Evolutionary conservation across 1,140 invertebrate genomes (phyloP).

Genomic region (Papilio glaucus): DNA sequence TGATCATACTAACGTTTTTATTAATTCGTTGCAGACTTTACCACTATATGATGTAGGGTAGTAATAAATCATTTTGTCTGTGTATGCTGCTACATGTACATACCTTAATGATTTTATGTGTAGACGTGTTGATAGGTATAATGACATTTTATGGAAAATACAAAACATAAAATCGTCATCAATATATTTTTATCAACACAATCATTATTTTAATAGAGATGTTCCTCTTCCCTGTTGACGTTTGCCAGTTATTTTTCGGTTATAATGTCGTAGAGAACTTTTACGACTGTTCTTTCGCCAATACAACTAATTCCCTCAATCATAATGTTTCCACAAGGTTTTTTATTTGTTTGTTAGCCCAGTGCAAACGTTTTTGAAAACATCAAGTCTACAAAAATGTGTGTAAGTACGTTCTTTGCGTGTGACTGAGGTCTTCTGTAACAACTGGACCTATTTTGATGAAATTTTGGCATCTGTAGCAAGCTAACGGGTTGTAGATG

Average conservation of each 20-base stretch:
- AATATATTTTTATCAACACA: conserved; percentile 9
- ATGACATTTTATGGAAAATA: not conserved
- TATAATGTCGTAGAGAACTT: not conserved
- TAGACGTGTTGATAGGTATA: not conserved
- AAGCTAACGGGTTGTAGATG: too few relatives aligned
- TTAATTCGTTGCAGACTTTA: not conserved
- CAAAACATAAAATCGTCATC: not conserved
- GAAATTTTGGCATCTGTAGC: too few relatives aligned
- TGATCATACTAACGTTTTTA: too few relatives aligned
- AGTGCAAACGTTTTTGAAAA: too few relatives aligned
- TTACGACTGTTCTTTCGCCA: not conserved
- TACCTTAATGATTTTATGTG: not conserved
- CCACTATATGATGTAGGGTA: too few relatives aligned
- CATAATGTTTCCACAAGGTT: too few relatives aligned
- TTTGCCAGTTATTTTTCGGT: not conserved
- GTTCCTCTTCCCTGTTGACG: conserved; percentile 9
- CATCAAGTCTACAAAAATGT: too few relatives aligned
- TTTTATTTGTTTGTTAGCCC: too few relatives aligned
- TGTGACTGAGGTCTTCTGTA: too few relatives aligned
- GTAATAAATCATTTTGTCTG: too few relatives aligned
- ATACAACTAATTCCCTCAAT: not conserved
- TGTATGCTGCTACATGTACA: not conserved
- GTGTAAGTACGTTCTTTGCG: too few relatives aligned
- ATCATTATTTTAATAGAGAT: not conserved
- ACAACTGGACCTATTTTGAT: too few relatives aligned